A percentile compares a stretch with the other conserved stretches of the same genome.
Evolutionary conservation across 1,140 invertebrate genomes (phyloP).

Genomic region (Drosophila grimshawi): DNA sequence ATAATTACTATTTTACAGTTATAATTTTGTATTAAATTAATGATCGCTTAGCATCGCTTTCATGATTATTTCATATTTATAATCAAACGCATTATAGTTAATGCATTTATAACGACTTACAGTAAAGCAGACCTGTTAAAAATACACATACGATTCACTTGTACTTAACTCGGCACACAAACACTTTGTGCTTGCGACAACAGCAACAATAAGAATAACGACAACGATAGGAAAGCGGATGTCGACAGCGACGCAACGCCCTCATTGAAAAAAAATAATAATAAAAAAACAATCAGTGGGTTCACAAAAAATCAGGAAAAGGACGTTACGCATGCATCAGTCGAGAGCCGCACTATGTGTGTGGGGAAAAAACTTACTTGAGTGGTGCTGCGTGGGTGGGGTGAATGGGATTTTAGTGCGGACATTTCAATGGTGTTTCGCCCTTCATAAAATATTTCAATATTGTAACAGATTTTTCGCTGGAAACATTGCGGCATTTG

Average conservation of each 20-base stretch:
- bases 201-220: slow-evolving; percentile 27
- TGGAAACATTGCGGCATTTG: slow-evolving; percentile 45
- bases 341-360: slow-evolving; percentile 37
- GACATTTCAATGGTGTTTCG: slow-evolving; percentile 26
- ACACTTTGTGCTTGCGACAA: slow-evolving; percentile 27
- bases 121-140: not conserved
- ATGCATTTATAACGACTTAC: slow-evolving; percentile 6
- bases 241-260: slow-evolving; percentile 24
- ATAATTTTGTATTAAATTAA: too few relatives aligned
- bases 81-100: not conserved
- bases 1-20: too few relatives aligned
- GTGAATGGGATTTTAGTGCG: slow-evolving; percentile 12
- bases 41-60: too few relatives aligned
- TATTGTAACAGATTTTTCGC: slow-evolving; percentile 70
- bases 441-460: slow-evolving; percentile 76
- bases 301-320: slow-evolving; percentile 56
- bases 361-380: slow-evolving; percentile 29
- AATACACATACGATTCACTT: slow-evolving; percentile 2
- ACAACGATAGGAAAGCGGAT: slow-evolving; percentile 15
- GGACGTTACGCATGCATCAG: slow-evolving; percentile 61
- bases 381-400: not conserved
- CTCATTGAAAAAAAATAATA: slow-evolving; percentile 6
- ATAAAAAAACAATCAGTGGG: slow-evolving; percentile 22
- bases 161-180: not conserved
- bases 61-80: not conserved